Conservation (phyloP, 2,797 vertebrate species). For the Dryobates pubescens region DNA sequence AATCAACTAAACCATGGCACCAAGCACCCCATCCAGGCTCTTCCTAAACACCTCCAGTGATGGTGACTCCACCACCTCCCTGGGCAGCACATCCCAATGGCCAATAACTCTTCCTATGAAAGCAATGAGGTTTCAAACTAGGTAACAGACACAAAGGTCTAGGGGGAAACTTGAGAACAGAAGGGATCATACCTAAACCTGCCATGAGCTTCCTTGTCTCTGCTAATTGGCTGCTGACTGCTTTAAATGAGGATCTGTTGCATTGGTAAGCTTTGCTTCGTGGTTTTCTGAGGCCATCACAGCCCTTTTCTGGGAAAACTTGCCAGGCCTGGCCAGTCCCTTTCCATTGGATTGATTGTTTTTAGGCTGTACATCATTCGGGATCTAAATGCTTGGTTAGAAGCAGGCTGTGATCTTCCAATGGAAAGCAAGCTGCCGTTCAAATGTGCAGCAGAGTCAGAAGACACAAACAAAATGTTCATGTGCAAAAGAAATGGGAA, state of each 20-base stretch:
- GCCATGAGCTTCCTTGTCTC: not conserved
- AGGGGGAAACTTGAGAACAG: not conserved
- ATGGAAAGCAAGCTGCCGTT: not conserved
- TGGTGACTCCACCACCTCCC: no score
- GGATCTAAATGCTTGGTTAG: not conserved
- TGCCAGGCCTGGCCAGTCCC: not conserved
- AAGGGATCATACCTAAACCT: not conserved
- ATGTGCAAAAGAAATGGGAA: not conserved
- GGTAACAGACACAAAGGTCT: not conserved
- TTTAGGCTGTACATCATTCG: not conserved
- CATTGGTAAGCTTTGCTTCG: not conserved
- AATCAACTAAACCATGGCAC: no score
- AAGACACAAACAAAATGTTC: not conserved
- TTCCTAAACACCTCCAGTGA: no score
- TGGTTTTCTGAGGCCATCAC: not conserved
- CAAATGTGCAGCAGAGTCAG: not conserved
- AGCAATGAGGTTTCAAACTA: not conserved
- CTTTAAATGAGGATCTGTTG: not conserved
- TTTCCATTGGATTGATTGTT: not conserved
- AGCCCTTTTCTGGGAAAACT: not conserved
- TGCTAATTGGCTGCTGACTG: not conserved
- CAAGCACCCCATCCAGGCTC: no score
- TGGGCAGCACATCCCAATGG: no score
- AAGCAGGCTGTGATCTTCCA: not conserved
- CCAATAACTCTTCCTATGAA: not conserved